These are phyloP conservation scores for Burhinus bistriatus DNA, from an alignment of 2,113 vertebrate genomes.

Conservation along the genomic window DNA sequence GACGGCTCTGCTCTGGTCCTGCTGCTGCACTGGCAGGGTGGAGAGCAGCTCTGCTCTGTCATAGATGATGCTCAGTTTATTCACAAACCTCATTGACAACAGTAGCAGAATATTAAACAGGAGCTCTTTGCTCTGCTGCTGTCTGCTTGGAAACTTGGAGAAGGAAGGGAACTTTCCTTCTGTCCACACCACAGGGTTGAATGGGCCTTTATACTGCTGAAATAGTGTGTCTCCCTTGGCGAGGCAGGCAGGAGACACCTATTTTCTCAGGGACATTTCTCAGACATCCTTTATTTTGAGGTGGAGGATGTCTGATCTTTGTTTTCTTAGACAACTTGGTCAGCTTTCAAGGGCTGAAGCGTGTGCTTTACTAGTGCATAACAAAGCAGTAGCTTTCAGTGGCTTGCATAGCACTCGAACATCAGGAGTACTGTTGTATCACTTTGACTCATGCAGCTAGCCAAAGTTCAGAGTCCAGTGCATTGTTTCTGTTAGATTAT, in stretches of 20 bases:
- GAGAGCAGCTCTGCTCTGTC: conserved; percentile 25
- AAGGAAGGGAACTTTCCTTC: conserved; percentile 16
- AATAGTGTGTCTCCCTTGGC: neutral
- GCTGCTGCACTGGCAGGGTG: neutral
- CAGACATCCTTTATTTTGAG: neutral
- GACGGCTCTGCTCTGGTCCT: neutral
- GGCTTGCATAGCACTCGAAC: neutral
- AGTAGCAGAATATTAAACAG: conserved; percentile 56
- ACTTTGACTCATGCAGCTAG: neutral
- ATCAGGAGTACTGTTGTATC: neutral
- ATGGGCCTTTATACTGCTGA: conserved; percentile 9
- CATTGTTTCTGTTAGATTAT: neutral
- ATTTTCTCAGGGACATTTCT: neutral
- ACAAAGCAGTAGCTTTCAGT: neutral
- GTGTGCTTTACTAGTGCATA: neutral
- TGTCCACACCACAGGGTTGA: neutral
- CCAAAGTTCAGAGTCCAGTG: neutral
- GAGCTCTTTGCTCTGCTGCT: neutral
- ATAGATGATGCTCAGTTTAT: neutral
- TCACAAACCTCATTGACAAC: conserved; percentile 41
- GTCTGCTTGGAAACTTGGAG: conserved; percentile 45
- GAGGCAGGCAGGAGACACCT: neutral
- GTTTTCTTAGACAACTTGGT: neutral
- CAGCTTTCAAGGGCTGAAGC: neutral
- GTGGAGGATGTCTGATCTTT: neutral